Base-by-base conservation (phyloP, 92 coral and sea anemone species). In the Umimayanthus kanabou region DNA sequence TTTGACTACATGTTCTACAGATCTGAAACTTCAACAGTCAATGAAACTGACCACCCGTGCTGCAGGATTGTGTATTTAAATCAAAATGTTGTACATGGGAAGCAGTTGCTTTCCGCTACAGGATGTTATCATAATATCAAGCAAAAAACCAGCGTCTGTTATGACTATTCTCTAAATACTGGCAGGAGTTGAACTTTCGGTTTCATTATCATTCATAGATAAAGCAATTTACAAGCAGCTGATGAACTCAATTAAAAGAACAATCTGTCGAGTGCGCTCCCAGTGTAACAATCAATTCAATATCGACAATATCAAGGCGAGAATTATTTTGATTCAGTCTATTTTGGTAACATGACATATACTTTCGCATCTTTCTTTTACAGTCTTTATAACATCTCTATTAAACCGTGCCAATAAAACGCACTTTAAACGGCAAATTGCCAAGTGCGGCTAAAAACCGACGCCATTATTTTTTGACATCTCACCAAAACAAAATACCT, bases 261-360 rank as follows among this genome's bases (percentile, higher is more conserved):
- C 43, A 57, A 80, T 33, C 22, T 49, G 76, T 69, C n/a, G 73
- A 1, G 40, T 50, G 28, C 28, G 28, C 66, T 49, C 55, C 66
- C 33, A 49, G 76, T 39, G 77, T 49, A 83, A 70, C 78, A 83
- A 69, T 83, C 78, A 22, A 70, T 69, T 70, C 87, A 83, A 70
- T 64, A 82, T 67, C 76, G 5, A 66, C 86, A 82, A 67, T 58
- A 81, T 66, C 76, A 9, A 66, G 25, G 65, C 76, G 39, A 18
- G 61, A 69, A 82, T 0, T 43, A 29, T 66, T 67, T 83, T 22
- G 87, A 69, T 45, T 69, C 64, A 69, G 9, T 45, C 78, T 83
- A 83, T 83, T 69, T 83, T 69, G 23, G 77, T 83, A 83, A 69
- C 77, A 83, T 83, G 87, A 70, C 87, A 49, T 83, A 45, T 75